Conservation (phyloP, 2,113 vertebrate genomes). For the Salvator merianae region DNA sequence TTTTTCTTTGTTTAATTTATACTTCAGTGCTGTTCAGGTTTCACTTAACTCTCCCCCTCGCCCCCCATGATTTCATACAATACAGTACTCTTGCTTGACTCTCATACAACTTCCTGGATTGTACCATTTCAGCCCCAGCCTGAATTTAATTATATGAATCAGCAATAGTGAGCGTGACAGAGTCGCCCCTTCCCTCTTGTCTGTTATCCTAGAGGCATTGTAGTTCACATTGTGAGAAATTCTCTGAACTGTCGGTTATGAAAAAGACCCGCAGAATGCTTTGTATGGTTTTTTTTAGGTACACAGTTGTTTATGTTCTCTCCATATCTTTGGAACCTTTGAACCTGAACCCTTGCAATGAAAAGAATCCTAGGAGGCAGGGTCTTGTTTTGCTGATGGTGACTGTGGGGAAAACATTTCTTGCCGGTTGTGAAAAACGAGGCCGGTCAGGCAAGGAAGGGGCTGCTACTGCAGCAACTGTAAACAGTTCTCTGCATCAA, state of each 20-base stretch:
- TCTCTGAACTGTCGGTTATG: not conserved
- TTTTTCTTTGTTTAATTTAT: too few relatives aligned
- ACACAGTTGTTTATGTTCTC: not conserved
- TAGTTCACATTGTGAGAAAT: not conserved
- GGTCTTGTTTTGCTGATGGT: not conserved
- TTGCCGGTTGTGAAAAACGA: not conserved
- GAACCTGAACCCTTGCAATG: not conserved
- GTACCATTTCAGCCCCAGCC: too few relatives aligned
- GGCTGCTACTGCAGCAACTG: not conserved
- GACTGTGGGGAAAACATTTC: not conserved
- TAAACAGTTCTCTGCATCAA: not conserved
- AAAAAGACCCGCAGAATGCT: not conserved
- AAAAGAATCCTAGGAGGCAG: not conserved
- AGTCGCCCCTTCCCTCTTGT: not conserved
- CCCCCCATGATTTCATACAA: not conserved
- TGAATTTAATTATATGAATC: too few relatives aligned
- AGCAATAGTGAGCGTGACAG: not conserved
- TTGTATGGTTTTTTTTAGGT: not conserved
- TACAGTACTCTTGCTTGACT: too few relatives aligned
- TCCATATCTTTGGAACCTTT: not conserved
- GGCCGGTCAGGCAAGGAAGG: too few relatives aligned
- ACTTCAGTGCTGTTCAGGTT: too few relatives aligned
- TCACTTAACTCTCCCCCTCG: too few relatives aligned
- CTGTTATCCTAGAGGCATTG: not conserved
- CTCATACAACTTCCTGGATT: not conserved